Evolutionary conservation across 2,888 invertebrate species (phyloP).

Genomic region (Agrotis puta): DNA sequence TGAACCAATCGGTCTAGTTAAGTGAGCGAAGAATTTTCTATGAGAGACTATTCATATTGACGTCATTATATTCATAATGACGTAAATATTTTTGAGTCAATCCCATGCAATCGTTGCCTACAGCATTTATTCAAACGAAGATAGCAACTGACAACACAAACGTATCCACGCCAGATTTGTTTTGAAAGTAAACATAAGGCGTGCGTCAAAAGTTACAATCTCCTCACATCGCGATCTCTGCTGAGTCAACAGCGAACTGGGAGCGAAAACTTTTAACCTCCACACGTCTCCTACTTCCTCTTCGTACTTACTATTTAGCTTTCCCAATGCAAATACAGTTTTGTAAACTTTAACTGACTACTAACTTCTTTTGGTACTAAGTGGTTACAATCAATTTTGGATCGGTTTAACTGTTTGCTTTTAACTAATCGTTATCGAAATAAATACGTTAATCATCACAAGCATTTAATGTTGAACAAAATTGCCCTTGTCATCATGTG

Average conservation of each 20-base stretch:
- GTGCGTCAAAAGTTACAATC: conserved; percentile 49
- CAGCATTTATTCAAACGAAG: neutral
- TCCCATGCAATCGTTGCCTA: neutral
- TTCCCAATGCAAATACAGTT: conserved; percentile 32
- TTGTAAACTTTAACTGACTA: conserved; percentile 32
- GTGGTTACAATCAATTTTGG: conserved; percentile 21
- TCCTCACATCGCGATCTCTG: conserved; percentile 40
- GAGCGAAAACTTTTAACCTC: conserved; percentile 56
- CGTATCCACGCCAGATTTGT: conserved; percentile 28
- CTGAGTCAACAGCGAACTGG: conserved; percentile 36
- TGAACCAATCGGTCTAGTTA: neutral
- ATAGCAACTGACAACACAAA: conserved; percentile 18
- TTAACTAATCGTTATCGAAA: neutral
- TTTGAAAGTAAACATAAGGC: conserved; percentile 41
- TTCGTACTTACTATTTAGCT: conserved; percentile 33
- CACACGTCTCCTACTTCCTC: conserved; percentile 23
- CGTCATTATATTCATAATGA: neutral
- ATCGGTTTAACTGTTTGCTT: neutral
- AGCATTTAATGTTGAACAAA: no score
- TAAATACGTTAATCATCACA: no score
- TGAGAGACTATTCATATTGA: neutral
- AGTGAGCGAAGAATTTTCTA: conserved; percentile 4
- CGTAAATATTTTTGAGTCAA: neutral
- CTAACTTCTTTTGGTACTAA: conserved; percentile 29
- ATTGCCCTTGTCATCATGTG: no score